Conservation (phyloP, 2,797 vertebrate species). For the Platyrinchus mystaceus region DNA sequence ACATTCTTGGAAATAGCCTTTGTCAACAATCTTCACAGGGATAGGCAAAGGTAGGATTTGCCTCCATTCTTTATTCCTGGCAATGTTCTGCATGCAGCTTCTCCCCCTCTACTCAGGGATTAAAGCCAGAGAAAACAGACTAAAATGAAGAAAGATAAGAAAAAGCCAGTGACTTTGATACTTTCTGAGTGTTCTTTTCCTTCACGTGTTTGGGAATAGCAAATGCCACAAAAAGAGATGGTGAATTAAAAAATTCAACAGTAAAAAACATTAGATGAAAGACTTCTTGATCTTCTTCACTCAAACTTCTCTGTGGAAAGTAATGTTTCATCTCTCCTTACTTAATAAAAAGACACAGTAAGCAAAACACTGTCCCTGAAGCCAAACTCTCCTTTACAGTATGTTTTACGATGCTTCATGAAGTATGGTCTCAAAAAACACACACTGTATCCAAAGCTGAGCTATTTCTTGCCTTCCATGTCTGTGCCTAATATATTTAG, state of each 20-base stretch:
- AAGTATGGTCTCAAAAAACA: background rate
- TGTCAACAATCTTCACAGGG: background rate
- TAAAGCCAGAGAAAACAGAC: slow-evolving; percentile 17
- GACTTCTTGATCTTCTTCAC: slow-evolving; percentile 33
- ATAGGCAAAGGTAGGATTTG: background rate
- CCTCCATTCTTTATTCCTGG: background rate
- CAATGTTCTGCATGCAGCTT: background rate
- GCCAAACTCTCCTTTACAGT: background rate
- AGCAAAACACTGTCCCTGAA: slow-evolving; percentile 18
- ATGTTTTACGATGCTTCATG: background rate
- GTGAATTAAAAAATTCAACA: slow-evolving; percentile 8
- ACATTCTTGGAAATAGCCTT: slow-evolving; percentile 6
- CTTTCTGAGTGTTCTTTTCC: slow-evolving; percentile 17
- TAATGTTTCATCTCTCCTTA: background rate
- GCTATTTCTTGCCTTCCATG: background rate
- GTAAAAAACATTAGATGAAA: slow-evolving; percentile 51
- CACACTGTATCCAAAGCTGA: background rate
- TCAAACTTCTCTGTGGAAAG: slow-evolving; percentile 18
- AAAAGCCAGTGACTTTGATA: slow-evolving; percentile 42
- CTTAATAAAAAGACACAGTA: slow-evolving; percentile 43
- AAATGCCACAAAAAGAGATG: background rate
- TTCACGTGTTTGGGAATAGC: background rate
- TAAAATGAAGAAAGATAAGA: slow-evolving; percentile 23
- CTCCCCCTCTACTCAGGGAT: background rate
- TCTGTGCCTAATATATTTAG: background rate